These are phyloP conservation scores for Propithecus deckenii DNA, from an alignment of 2,797 vertebrate species.

Conservation along the genomic window DNA sequence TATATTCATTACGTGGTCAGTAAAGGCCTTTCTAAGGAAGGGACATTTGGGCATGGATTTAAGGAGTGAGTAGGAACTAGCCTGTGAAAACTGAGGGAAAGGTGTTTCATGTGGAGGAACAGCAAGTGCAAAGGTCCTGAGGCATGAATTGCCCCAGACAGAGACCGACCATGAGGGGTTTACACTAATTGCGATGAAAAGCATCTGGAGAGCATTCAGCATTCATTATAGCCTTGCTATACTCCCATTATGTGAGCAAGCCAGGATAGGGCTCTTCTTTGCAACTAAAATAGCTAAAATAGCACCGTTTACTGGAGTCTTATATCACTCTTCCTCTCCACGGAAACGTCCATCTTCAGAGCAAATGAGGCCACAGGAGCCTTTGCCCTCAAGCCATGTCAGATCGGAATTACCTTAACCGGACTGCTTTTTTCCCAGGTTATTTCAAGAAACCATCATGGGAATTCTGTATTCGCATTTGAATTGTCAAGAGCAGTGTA, in stretches of 20 bases:
- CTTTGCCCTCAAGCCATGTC: background rate
- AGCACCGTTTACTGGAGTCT: background rate
- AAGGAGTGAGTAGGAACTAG: background rate
- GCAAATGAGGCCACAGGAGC: background rate
- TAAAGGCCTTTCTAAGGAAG: background rate
- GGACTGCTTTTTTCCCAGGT: background rate
- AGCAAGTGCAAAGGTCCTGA: background rate
- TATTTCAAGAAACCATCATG: background rate
- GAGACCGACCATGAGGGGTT: background rate
- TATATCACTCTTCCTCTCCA: background rate
- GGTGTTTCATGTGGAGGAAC: background rate
- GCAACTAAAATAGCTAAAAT: background rate
- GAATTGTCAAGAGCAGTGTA: background rate
- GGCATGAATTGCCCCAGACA: background rate
- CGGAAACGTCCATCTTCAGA: background rate
- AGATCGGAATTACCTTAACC: background rate
- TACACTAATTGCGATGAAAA: background rate
- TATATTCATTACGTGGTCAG: background rate
- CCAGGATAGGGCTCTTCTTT: background rate
- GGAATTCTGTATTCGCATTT: background rate
- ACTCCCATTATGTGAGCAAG: background rate
- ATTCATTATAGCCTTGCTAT: fast-evolving
- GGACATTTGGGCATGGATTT: background rate
- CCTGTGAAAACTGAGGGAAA: background rate
- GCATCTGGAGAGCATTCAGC: background rate